Evolutionary conservation across 1,140 invertebrate genomes (phyloP).

Genomic region (Tetramorium alpestre): DNA sequence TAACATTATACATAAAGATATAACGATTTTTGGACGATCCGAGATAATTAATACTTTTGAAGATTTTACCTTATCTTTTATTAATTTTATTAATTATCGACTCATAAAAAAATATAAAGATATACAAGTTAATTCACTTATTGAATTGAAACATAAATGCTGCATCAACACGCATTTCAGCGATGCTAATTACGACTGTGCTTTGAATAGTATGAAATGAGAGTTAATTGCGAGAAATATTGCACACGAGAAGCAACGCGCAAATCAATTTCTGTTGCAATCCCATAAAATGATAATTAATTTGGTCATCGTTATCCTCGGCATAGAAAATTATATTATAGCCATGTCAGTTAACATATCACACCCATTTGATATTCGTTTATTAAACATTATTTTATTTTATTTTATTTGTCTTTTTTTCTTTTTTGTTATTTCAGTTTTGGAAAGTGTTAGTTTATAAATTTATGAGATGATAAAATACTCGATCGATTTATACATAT

Average conservation of each 20-base stretch:
- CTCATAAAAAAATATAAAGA: neutral
- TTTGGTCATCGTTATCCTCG: constrained; percentile 24
- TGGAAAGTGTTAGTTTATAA: neutral
- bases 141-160: constrained; percentile 41
- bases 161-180: constrained; percentile 16
- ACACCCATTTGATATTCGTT: neutral
- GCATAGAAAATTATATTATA: neutral
- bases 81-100: neutral
- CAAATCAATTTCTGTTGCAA: constrained; percentile 28
- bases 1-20: neutral
- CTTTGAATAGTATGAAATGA: constrained; percentile 34
- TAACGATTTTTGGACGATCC: neutral
- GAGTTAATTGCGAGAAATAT: constrained; percentile 36
- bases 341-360: constrained; percentile 1
- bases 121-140: neutral
- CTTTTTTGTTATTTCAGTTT: neutral
- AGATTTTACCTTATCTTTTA: neutral
- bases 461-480: neutral
- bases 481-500: neutral
- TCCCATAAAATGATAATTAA: constrained; percentile 47
- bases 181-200: constrained; percentile 34
- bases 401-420: neutral
- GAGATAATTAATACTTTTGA: neutral
- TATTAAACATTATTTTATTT: neutral
- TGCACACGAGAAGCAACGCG: constrained; percentile 5